Conservation (phyloP, 2,113 vertebrate genomes). For the Bambusicola thoracicus region DNA sequence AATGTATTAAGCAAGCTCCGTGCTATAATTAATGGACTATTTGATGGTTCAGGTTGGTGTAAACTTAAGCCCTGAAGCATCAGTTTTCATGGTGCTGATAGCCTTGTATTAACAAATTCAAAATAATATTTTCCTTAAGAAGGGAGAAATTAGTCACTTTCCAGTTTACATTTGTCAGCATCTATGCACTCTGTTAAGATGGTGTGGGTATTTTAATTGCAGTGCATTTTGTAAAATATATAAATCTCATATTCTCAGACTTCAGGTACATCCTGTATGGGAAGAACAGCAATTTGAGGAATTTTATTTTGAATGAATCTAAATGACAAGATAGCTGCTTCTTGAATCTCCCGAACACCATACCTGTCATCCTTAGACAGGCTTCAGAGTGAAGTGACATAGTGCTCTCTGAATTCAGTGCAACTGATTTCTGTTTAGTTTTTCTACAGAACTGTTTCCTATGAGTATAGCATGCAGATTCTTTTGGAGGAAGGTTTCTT, state of each 20-base stretch:
- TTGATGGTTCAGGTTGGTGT: not conserved
- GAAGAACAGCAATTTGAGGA: not conserved
- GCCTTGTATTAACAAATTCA: not conserved
- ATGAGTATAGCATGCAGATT: fast-evolving
- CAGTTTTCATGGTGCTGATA: not conserved
- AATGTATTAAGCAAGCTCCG: not conserved
- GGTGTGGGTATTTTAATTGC: not conserved
- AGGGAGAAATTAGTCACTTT: not conserved
- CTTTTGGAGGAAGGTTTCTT: not conserved
- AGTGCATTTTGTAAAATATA: not conserved
- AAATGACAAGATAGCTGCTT: not conserved
- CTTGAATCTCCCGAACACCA: not conserved
- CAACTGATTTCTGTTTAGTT: not conserved
- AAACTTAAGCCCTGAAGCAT: not conserved
- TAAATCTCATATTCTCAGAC: not conserved
- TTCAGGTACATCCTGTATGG: not conserved
- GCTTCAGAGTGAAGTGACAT: not conserved
- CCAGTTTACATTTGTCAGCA: not conserved
- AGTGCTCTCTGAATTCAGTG: not conserved
- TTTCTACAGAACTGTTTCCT: not conserved
- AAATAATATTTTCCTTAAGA: not conserved
- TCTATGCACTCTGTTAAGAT: not conserved
- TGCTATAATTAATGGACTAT: not conserved
- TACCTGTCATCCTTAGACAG: not conserved
- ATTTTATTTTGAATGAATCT: not conserved